Evolutionary conservation across 2,888 invertebrate genomes (phyloP).

Genomic region (Cremastinae sp.): DNA sequence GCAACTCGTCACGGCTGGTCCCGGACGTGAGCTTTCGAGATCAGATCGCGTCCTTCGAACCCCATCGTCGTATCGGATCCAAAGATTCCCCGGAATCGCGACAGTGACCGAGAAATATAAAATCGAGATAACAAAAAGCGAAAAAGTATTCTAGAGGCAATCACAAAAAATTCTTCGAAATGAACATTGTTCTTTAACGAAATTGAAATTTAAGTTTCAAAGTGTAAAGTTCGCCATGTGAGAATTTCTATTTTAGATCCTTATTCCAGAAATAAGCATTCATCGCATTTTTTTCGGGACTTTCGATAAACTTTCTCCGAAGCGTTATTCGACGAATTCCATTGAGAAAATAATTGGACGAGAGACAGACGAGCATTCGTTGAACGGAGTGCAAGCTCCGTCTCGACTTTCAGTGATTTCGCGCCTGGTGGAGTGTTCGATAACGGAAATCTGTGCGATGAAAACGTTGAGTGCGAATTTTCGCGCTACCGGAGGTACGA

Average conservation of each 20-base stretch:
- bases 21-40: constrained; percentile 42
- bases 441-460: constrained; percentile 3
- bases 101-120: no score
- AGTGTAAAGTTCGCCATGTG: no score
- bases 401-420: constrained; percentile 19
- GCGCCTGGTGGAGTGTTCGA: constrained; percentile 45
- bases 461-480: background rate
- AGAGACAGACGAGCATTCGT: background rate
- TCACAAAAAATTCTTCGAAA: no score
- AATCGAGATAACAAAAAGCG: no score
- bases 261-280: no score
- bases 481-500: constrained; percentile 7
- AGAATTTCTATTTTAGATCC: no score
- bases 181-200: no score
- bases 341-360: background rate
- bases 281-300: no score
- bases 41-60: background rate
- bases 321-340: background rate
- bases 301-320: no score
- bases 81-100: background rate
- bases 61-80: background rate
- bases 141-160: no score
- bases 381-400: background rate
- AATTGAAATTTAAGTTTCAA: no score
- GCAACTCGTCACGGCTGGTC: constrained; percentile 62